Conservation (phyloP, 2,888 invertebrate genomes). For the Drosophila neoperkinsi region DNA sequence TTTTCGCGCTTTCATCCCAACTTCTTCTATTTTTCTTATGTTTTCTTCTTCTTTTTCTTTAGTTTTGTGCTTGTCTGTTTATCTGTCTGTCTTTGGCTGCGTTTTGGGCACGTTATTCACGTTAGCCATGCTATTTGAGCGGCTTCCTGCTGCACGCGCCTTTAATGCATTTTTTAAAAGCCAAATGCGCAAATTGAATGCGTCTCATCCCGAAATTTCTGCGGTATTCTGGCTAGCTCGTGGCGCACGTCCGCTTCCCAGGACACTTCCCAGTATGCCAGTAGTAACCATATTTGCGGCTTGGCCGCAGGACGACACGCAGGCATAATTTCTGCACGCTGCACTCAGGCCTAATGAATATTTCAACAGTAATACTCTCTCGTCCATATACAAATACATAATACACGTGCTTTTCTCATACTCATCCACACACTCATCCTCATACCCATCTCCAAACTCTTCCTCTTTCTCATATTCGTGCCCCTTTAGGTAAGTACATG, state of each 20-base stretch:
- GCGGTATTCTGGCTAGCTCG: slow-evolving; percentile 50
- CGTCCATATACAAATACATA: slow-evolving; percentile 56
- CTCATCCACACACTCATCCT: background rate
- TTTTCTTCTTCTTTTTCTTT: slow-evolving; percentile 20
- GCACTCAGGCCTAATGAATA: slow-evolving; percentile 79
- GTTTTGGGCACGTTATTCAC: slow-evolving; percentile 77
- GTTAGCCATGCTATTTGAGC: slow-evolving; percentile 66
- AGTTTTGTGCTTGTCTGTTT: slow-evolving; percentile 20
- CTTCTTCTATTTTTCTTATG: slow-evolving; percentile 34
- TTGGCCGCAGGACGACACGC: slow-evolving; percentile 61
- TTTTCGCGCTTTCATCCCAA: slow-evolving; percentile 78
- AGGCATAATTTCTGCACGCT: slow-evolving; percentile 73
- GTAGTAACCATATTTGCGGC: slow-evolving; percentile 5
- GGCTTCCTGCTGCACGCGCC: slow-evolving; percentile 42
- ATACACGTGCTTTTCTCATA: slow-evolving; percentile 36
- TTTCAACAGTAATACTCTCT: slow-evolving; percentile 54
- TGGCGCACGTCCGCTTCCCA: slow-evolving; percentile 60
- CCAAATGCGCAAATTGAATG: slow-evolving; percentile 81
- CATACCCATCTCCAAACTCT: background rate
- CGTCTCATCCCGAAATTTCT: slow-evolving; percentile 52
- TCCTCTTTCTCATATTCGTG: background rate
- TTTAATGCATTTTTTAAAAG: slow-evolving; percentile 80
- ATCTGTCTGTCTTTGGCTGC: slow-evolving; percentile 61
- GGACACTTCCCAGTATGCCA: slow-evolving; percentile 14
- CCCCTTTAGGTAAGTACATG: background rate